phyloP scores from a whole-genome alignment of 1,140 invertebrate genomes.

The Sminthurides bifidus region DNA sequence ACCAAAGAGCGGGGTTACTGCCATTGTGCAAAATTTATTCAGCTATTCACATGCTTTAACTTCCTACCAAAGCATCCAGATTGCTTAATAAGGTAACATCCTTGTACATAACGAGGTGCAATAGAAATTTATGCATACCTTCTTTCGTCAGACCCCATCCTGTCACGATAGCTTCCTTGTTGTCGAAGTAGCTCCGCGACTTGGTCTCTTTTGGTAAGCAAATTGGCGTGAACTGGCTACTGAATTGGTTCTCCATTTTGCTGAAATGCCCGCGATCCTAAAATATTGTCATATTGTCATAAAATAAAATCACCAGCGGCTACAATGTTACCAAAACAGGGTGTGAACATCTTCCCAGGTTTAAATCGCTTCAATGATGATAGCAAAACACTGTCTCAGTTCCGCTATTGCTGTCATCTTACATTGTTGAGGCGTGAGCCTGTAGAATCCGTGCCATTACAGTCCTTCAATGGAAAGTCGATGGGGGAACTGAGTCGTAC shows the following conservation, averaged over 20 bases:
- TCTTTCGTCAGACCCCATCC: constrained; percentile 26
- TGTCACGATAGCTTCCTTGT: constrained; percentile 20
- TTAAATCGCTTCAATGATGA: neutral
- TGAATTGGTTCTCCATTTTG: constrained; percentile 3
- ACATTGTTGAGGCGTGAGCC: neutral
- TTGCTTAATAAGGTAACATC: neutral
- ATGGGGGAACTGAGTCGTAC: constrained; percentile 15
- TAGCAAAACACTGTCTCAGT: neutral
- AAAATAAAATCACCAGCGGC: neutral
- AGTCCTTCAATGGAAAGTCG: neutral
- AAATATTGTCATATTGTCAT: neutral
- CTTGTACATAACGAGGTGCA: neutral
- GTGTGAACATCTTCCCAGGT: neutral
- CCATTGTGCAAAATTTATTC: neutral
- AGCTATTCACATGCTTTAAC: neutral
- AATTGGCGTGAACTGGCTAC: constrained; percentile 14
- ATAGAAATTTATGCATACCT: constrained; percentile 10
- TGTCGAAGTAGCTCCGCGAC: constrained; percentile 5
- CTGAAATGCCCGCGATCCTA: neutral
- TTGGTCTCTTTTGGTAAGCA: constrained; percentile 16
- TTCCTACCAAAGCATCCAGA: neutral
- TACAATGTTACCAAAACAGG: neutral
- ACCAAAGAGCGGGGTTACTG: neutral
- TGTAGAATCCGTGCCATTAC: neutral
- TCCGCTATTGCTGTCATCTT: neutral